A percentile compares a stretch with the other conserved stretches of the same genome.
phyloP scores from a whole-genome alignment of 2,113 vertebrate species.

The Cryptoleucopteryx plumbea region DNA sequence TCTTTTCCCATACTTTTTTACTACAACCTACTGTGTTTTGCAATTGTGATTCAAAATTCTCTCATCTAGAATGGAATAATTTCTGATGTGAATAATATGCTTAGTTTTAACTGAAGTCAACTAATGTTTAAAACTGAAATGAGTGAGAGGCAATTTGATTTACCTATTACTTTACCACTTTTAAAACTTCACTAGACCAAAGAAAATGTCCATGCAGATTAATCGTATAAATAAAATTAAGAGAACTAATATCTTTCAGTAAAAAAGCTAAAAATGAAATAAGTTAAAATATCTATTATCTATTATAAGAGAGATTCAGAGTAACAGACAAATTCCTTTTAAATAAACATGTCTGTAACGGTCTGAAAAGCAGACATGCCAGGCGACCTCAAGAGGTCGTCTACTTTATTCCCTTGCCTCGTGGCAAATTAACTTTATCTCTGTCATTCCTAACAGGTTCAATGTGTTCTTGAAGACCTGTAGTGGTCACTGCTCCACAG shows the following conservation, averaged over 20 bases:
- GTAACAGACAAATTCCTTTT: not conserved
- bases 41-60: not conserved
- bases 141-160: not conserved
- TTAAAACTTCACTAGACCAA: not conserved
- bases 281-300: not conserved
- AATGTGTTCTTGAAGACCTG: not conserved
- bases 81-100: not conserved
- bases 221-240: not conserved
- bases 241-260: not conserved
- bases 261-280: constrained; percentile 21
- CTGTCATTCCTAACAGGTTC: not conserved
- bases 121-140: not conserved
- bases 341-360: not conserved
- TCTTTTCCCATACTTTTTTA: not conserved
- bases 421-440: not conserved
- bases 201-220: not conserved
- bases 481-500: not conserved
- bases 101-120: not conserved
- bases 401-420: not conserved
- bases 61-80: not conserved
- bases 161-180: not conserved
- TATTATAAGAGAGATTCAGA: not conserved
- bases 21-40: not conserved
- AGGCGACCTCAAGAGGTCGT: not conserved
- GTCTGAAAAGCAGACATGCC: not conserved